These are phyloP conservation scores for Ammodytes marinus DNA, from an alignment of 2,113 vertebrate genomes.

Conservation along the genomic window DNA sequence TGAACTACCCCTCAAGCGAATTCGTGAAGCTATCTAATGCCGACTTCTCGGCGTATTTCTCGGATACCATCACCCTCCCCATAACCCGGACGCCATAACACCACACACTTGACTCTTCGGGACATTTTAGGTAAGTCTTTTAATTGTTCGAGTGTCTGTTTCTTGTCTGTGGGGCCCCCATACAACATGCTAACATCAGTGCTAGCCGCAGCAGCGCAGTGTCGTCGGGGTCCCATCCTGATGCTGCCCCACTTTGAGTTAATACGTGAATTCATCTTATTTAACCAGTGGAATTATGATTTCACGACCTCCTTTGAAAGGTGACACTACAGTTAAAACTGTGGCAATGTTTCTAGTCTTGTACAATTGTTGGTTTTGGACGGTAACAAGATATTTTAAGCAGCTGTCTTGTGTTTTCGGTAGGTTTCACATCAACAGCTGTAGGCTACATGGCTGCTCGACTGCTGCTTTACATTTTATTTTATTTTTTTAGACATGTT, in stretches of 20 bases:
- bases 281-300: not conserved
- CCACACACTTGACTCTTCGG: conserved; percentile 22
- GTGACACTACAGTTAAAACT: rapidly evolving
- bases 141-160: conserved; percentile 33
- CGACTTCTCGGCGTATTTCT: not conserved
- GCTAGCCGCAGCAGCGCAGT: conserved; percentile 48
- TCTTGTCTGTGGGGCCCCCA: conserved; percentile 23
- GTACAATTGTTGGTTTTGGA: not conserved
- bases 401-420: conserved; percentile 34
- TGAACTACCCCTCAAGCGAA: conserved; percentile 24
- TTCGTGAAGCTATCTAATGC: conserved; percentile 32
- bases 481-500: no score
- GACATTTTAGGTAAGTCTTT: conserved; percentile 66
- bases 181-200: conserved; percentile 56
- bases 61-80: not conserved
- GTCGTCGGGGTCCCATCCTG: conserved; percentile 33
- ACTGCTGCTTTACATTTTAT: not conserved
- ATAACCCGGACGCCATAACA: conserved; percentile 28
- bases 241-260: conserved; percentile 22
- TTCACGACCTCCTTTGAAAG: rapidly evolving
- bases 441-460: not conserved
- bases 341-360: rapidly evolving
- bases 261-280: not conserved
- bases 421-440: conserved; percentile 32
- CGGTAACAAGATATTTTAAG: not conserved